Percentiles rank a stretch among this genome's conserved stretches.
These are phyloP conservation scores for Leptatherina wallacei DNA, from an alignment of 2,797 vertebrate species.

Conservation along the genomic window DNA sequence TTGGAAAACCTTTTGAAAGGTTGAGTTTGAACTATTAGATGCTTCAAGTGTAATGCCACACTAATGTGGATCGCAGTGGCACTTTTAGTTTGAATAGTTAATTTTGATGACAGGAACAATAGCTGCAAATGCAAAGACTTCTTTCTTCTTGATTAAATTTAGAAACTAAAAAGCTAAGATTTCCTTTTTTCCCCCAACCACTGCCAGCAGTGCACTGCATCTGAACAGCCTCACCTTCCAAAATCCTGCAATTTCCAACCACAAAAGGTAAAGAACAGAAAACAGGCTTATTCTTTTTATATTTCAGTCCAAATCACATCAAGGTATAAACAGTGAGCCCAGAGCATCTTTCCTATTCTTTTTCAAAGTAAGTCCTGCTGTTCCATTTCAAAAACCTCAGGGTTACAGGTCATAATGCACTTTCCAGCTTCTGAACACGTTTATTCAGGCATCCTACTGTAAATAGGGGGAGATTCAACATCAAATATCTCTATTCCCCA, in stretches of 20 bases:
- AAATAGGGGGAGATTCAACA: constrained; percentile 81
- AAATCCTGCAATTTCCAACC: constrained; percentile 67
- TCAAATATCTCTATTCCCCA: constrained; percentile 82
- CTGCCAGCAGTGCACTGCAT: constrained; percentile 43
- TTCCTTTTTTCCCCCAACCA: constrained; percentile 25
- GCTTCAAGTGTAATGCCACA: constrained; percentile 35
- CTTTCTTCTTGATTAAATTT: constrained; percentile 36
- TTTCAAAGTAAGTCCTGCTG: constrained; percentile 83
- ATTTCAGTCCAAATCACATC: constrained; percentile 83
- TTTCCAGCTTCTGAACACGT: constrained; percentile 79
- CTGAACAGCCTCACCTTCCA: constrained; percentile 51
- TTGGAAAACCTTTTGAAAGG: constrained; percentile 68
- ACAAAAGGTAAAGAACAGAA: constrained; percentile 71
- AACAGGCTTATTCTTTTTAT: constrained; percentile 61
- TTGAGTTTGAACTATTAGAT: constrained; percentile 41
- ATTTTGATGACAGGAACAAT: constrained; percentile 34
- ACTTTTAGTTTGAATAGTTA: constrained; percentile 38
- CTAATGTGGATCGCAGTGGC: constrained; percentile 28
- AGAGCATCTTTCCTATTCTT: constrained; percentile 80
- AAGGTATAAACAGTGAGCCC: constrained; percentile 81
- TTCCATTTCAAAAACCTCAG: constrained; percentile 82
- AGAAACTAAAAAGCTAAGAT: constrained; percentile 45
- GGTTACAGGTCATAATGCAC: constrained; percentile 82
- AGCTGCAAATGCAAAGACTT: constrained; percentile 11
- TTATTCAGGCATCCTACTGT: constrained; percentile 82